Evolutionary conservation across 2,797 vertebrate species (phyloP).

Genomic region (Platyrinchus mystaceus): DNA sequence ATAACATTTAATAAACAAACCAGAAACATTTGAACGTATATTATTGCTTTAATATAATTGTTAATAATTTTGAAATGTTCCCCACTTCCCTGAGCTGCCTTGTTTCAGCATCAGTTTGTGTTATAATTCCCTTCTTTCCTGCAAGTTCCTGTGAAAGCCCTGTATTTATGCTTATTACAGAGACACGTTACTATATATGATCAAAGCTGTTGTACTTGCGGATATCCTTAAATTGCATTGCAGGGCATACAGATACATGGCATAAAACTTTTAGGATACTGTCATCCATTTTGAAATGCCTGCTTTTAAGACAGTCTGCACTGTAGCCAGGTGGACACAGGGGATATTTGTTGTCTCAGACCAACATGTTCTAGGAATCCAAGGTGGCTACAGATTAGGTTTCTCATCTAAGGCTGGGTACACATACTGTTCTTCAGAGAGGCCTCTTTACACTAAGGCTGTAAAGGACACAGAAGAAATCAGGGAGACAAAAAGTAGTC

Average conservation of each 20-base stretch:
- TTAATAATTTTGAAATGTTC: neutral
- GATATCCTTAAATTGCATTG: neutral
- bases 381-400: neutral
- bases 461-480: neutral
- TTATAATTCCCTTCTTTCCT: neutral
- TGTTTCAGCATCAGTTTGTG: neutral
- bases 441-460: neutral
- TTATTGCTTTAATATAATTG: neutral
- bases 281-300: neutral
- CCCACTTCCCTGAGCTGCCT: neutral
- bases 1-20: neutral
- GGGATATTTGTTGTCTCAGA: neutral
- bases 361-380: neutral
- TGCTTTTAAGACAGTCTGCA: neutral
- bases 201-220: neutral
- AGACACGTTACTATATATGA: neutral
- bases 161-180: neutral
- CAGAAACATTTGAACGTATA: neutral
- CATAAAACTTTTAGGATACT: neutral
- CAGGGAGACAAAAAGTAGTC: neutral
- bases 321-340: neutral
- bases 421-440: neutral
- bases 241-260: neutral
- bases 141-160: neutral
- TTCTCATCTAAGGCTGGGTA: neutral